A percentile compares a stretch with the other conserved stretches of the same genome.
phyloP scores from a whole-genome alignment of 2,888 invertebrate species.

The Achlya flavicornis region DNA sequence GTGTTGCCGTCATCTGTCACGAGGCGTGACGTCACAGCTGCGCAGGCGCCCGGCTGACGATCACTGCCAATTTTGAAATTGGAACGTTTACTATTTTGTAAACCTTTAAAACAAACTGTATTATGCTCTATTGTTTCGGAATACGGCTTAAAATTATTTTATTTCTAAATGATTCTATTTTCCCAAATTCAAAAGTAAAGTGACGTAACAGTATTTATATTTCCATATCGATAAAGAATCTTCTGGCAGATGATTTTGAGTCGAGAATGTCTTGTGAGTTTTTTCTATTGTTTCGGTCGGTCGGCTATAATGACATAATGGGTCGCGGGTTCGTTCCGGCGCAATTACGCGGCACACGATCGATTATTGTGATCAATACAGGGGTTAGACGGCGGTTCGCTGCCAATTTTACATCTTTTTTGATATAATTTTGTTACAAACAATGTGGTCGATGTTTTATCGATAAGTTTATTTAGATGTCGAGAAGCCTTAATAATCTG shows the following conservation, averaged over 20 bases:
- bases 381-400: constrained; percentile 81
- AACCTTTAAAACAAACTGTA: constrained; percentile 29
- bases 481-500: background rate
- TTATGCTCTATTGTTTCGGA: constrained; percentile 36
- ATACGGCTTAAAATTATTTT: constrained; percentile 39
- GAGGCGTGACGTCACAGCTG: constrained; percentile 60
- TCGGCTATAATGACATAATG: constrained; percentile 82
- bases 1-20: constrained; percentile 46
- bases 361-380: constrained; percentile 84
- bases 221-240: constrained; percentile 21
- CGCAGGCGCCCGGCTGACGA: constrained; percentile 64
- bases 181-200: constrained; percentile 30
- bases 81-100: constrained; percentile 51
- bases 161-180: constrained; percentile 28
- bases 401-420: constrained; percentile 79
- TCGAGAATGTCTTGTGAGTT: constrained; percentile 27
- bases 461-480: constrained; percentile 53
- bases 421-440: constrained; percentile 70
- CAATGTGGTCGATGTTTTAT: constrained; percentile 63
- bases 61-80: constrained; percentile 64
- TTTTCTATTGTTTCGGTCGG: constrained; percentile 76
- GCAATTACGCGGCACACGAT: constrained; percentile 84
- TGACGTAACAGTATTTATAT: constrained; percentile 32
- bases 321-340: constrained; percentile 77
- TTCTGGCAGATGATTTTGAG: constrained; percentile 20